Evolutionary conservation across 2,113 vertebrate species (phyloP), one percentile per base, ranked within the genome.

Genomic region (Sebastes schlegelii): DNA sequence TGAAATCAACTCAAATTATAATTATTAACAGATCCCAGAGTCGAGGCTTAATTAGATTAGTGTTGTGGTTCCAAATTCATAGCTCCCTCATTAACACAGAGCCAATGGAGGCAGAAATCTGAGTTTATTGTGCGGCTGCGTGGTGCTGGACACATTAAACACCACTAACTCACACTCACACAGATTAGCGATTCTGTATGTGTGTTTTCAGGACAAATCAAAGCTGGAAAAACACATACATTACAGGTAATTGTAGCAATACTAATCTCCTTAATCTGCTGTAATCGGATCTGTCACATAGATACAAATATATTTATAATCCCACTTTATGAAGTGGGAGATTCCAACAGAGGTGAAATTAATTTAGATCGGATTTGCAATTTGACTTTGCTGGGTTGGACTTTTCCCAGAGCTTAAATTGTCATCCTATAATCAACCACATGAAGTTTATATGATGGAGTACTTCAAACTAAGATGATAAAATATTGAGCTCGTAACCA

Each of bases 191-290:
- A 65, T 13, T 57, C 17, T 58, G 11, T 43, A n/a, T 46, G 55
- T 23, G 19, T 70, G 65, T 71, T 26, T 64, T 57, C 55, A n/a
- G 43, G 52, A 58, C 11, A 3, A 52, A 68, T 19, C 61, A 48
- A 1, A 73, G 63, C 11, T 13, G 62, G 40, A 66, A 34, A 43
- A 69, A 9, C 42, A 74, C 62, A 69, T 16, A 51, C 23, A 34
- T 42, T 49, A 21, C 43, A 66, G 14, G 45, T 49, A 13, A 48
- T 8, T 11, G 4, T 9, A 45, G 54, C 9, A 2, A 1, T 10
- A 55, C n/a, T 60, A 58, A 45, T 63, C 34, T 16, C 17, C 3
- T 63, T 62, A 40, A 82, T 55, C 79, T 60, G 54, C 21, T 49
- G 43, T 7, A 48, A 21, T 69, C 17, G n/a, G 6, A 51, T 61